Evolutionary conservation across 2,113 vertebrate species (phyloP), one percentile per base, ranked within the genome.

Genomic region (Poicephalus meyeri): DNA sequence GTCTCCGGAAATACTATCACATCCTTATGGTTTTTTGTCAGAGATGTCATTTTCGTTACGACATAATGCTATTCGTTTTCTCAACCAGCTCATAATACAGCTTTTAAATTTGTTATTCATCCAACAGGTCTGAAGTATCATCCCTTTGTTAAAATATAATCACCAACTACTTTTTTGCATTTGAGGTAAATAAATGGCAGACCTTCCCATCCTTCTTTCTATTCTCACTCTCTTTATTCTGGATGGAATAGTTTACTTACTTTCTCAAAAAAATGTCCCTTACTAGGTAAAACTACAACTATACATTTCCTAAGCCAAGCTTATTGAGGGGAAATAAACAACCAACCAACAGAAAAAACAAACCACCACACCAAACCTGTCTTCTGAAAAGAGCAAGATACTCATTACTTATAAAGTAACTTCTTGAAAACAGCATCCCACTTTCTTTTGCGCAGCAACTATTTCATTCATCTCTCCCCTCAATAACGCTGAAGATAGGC

Each of bases 271-370:
- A 91, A 63, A 49, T 2, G 12, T 2, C 21, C 6, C 9, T 47
- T 71, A 35, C n/a, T 63, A 44, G 58, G 15, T 33, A 58, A 79
- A 68, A 81, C 35, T 28, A 4, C 29, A 91, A n/a, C 41, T 47
- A 25, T 5, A 61, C 0, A 76, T 68, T 12, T 76, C 21, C 24
- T 49, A n/a, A 86, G 83, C 8, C 42, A 76, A 71, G 9, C 14
- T 77, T 53, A 49, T 41, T 77, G 44, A 58, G 24, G 5, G 17
- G 8, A 29, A 88, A 65, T 7, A 55, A 55, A 31, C 3, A 16
- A 58, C 3, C 55, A n/a, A 58, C 3, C 7, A 50, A 0, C 0
- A 5, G 53, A 41, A 4, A 19, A 90, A 79, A 44, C 25, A 64
- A 71, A 78, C 80, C 65, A 47, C 2, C 10, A 35, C n/a, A 58